Evolutionary conservation across 2,888 invertebrate genomes (phyloP), one percentile per base, ranked within the genome.

Genomic region (Orthosia cruda): DNA sequence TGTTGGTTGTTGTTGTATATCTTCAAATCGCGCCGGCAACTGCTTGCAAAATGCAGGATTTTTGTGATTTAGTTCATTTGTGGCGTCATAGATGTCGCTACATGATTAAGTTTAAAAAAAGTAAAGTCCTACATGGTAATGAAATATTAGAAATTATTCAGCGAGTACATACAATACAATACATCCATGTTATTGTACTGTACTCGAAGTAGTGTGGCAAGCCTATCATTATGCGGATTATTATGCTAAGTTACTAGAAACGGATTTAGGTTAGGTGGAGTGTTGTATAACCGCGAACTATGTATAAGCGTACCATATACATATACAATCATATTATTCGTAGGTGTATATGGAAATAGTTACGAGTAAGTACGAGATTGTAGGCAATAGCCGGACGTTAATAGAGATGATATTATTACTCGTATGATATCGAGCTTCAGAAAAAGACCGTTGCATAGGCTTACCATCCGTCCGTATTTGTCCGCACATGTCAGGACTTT

Each of bases 221-320:
- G 69, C 58, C 54, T 77, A 77, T 62, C 40, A 77, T 83, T 73
- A 77, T 54, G 83, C 40, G 69, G 57, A 64, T 40, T 67, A 82
- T 72, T 73, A 85, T 82, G 72, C 61, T 71, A 68, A 77, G 67
- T 85, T 85, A 71, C 52, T 52, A 85, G 69, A 58, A 61, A 62
- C 54, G 77, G 67, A 81, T 85, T 85, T 75, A 50, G 76, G 81
- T 81, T 74, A 70, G 59, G 50, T 49, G 59, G 55, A 54, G 54
- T 57, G 59, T 63, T 70, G 55, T 49, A 52, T 74, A 58, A 69
- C 54, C 58, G 57, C 75, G 47, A 26, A 55, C 49, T 67, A 67
- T 55, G 52, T 67, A 66, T 55, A 47, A 16, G 47, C 54, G n/a
- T 55, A 72, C 40, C 40, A 40, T 23, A 68, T 57, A 83, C 57